Percentiles rank a stretch among this genome's conserved stretches.
phyloP scores from a whole-genome alignment of 2,888 invertebrate genomes.

The Dorcus hopei region DNA sequence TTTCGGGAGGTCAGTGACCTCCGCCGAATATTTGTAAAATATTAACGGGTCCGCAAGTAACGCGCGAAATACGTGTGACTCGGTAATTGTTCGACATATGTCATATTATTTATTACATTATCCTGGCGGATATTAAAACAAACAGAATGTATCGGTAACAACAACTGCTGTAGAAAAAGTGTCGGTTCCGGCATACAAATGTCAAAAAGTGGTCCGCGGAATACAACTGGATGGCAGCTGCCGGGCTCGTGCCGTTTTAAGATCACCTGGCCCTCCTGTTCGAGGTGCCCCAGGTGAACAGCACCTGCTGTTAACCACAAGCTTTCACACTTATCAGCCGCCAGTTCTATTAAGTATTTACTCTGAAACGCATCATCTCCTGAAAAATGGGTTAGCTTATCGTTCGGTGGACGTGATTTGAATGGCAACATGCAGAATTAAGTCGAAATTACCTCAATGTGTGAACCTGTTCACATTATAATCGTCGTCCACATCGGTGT shows the following conservation, averaged over 20 bases:
- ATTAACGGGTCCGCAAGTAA: too few relatives aligned
- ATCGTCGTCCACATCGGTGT: too few relatives aligned
- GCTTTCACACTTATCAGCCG: slow-evolving; percentile 18
- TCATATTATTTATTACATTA: neutral
- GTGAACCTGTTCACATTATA: too few relatives aligned
- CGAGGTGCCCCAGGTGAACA: slow-evolving; percentile 40
- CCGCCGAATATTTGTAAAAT: too few relatives aligned
- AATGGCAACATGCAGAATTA: too few relatives aligned
- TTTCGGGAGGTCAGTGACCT: too few relatives aligned
- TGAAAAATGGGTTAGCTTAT: too few relatives aligned
- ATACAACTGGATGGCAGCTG: slow-evolving; percentile 37
- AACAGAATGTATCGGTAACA: slow-evolving; percentile 1
- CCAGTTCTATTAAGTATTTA: slow-evolving; percentile 1
- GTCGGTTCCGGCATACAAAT: slow-evolving; percentile 30
- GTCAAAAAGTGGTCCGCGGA: slow-evolving; percentile 32
- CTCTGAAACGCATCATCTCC: neutral
- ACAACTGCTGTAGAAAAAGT: slow-evolving; percentile 9
- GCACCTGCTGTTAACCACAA: slow-evolving; percentile 34
- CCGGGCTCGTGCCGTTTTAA: slow-evolving; percentile 34
- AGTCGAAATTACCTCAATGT: too few relatives aligned
- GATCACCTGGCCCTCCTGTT: slow-evolving; percentile 40
- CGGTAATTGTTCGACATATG: too few relatives aligned
- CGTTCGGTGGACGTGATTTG: too few relatives aligned
- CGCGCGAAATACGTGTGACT: too few relatives aligned
- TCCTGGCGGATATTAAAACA: slow-evolving; percentile 6